Evolutionary conservation across 2,113 vertebrate species (phyloP), one percentile per base, ranked within the genome.

Genomic region (Megalops atlanticus): DNA sequence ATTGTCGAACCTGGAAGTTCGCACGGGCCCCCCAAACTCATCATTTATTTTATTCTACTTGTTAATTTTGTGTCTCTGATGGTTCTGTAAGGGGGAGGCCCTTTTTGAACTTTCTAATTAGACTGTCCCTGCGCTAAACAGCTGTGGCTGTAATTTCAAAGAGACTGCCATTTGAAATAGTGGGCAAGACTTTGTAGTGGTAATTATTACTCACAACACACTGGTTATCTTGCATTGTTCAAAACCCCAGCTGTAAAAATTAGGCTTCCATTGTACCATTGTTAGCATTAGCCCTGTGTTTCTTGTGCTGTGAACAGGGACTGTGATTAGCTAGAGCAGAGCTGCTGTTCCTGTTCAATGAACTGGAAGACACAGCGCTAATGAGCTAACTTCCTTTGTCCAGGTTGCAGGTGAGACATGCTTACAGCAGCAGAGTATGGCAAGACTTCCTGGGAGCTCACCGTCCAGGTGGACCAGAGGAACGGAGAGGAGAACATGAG

Each of bases 381-480:
- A 31, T 21, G 12, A 35, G 27, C 4, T 41, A 15, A 45, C 15
- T 47, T 80, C 10, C 16, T 73, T 35, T 38, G 2, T 31, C 10
- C 80, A 40, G 43, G 35, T 72, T 81, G 8, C 74, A 83, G 83
- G 71, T 73, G 70, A 75, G 84, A 88, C 74, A 98, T 97, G 97
- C 89, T 86, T 45, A 95, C 95, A 3, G 87, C 95, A 0, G 89
- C 78, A 16, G 95, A 95, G 79, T 89, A 92, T 24, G 92, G 91
- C 24, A 91, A 95, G 1, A 94, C 89, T n/a, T 96, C 96, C 2
- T 99, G 98, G 98, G 96, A 96, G 75, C 95, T 99, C n/a, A 31
- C 81, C 1, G 86, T 99, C 68, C 91, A 75, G 38, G 92, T 98
- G 77, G 97, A 99, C 85, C 93, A 95, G 79, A 94, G 91, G 2